Conservation (phyloP, 37 sponge, comb jelly and placozoan genomes). For the Cliona cf. orientalis region DNA sequence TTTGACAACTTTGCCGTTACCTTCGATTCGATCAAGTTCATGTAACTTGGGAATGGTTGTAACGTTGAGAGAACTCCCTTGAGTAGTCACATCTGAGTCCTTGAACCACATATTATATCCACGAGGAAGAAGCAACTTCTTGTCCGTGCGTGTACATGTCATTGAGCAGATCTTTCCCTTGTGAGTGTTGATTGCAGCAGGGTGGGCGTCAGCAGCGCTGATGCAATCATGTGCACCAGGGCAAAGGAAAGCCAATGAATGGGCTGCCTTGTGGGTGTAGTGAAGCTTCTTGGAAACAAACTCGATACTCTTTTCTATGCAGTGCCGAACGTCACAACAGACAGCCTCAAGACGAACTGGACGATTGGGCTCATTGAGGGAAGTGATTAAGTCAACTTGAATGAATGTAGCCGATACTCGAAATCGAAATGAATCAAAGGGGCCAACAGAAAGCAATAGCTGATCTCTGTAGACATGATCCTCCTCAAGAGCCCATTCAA, state of each 20-base stretch:
- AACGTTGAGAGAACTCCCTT: no score
- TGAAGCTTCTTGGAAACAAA: not conserved
- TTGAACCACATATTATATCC: no score
- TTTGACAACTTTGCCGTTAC: no score
- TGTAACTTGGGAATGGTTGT: no score
- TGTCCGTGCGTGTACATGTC: not conserved
- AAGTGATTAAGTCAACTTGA: not conserved
- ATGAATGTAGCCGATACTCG: not conserved
- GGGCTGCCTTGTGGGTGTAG: not conserved
- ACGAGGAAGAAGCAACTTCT: no score
- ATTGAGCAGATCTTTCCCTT: not conserved
- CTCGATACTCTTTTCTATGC: not conserved
- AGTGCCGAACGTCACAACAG: constrained; percentile 1
- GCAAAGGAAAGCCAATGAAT: not conserved
- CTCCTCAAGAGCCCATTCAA: not conserved
- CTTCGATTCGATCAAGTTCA: no score
- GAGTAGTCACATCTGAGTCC: no score
- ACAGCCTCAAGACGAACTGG: not conserved
- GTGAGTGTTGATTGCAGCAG: not conserved
- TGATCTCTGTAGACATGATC: not conserved
- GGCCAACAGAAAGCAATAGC: constrained; percentile 1
- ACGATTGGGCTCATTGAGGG: not conserved
- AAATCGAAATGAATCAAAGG: not conserved
- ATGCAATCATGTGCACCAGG: not conserved
- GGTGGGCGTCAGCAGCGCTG: not conserved